These are phyloP conservation scores for Diplogasteroides magnus DNA, from an alignment of 1,140 invertebrate genomes.

Conservation along the genomic window DNA sequence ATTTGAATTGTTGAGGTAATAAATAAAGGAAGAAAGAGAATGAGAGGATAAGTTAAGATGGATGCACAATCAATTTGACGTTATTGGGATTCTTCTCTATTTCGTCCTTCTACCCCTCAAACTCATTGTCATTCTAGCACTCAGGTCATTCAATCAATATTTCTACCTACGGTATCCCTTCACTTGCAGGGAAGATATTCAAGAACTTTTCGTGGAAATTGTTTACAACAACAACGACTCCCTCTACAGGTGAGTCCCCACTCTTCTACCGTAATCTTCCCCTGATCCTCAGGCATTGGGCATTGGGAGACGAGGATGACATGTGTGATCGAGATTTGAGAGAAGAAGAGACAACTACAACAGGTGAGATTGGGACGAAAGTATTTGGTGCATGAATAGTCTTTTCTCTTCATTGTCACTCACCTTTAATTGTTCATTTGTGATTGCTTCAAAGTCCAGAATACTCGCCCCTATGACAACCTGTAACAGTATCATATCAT, in stretches of 20 bases:
- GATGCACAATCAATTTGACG: conserved; percentile 31
- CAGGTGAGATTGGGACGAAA: neutral
- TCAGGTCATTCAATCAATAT: conserved; percentile 21
- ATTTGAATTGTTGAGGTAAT: neutral
- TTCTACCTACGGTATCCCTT: too few relatives aligned
- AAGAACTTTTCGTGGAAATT: conserved; percentile 34
- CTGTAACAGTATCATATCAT: neutral
- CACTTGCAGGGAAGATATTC: conserved; percentile 32
- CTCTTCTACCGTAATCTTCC: neutral
- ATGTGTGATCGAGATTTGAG: conserved; percentile 12
- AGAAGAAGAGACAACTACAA: conserved; percentile 14
- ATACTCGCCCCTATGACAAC: conserved; percentile 74
- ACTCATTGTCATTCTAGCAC: conserved; percentile 33
- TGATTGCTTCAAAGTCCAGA: conserved; percentile 69
- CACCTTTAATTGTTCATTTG: conserved; percentile 60
- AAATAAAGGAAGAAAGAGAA: too few relatives aligned
- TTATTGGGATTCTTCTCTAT: conserved; percentile 29
- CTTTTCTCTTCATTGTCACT: conserved; percentile 7
- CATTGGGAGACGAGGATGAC: conserved; percentile 27
- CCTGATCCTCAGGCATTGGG: conserved; percentile 18
- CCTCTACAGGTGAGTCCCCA: conserved; percentile 24
- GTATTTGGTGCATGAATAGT: neutral
- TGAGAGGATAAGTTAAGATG: conserved; percentile 12
- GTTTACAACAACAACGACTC: conserved; percentile 23
- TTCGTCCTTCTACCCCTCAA: conserved; percentile 38